These are phyloP conservation scores for Cataglyphis cursor DNA, from an alignment of 2,888 invertebrate genomes.

Conservation along the genomic window DNA sequence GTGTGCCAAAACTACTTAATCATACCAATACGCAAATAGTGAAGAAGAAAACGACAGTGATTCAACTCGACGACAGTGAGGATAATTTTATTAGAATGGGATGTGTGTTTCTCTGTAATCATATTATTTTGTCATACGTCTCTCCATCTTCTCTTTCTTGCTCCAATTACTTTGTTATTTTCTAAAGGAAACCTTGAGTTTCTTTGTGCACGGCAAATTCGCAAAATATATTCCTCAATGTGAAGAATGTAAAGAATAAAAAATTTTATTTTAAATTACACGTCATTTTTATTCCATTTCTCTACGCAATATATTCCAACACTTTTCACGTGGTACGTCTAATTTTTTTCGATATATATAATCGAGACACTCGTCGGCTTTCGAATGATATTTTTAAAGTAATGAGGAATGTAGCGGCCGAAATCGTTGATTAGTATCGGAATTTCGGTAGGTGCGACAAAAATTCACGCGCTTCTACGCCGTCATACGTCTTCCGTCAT, in stretches of 20 bases:
- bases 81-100: constrained; percentile 40
- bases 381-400: neutral
- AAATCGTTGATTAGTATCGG: constrained; percentile 24
- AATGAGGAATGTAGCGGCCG: neutral
- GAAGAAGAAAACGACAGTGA: constrained; percentile 39
- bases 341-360: constrained; percentile 10
- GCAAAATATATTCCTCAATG: neutral
- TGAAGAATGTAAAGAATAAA: neutral
- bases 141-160: constrained; percentile 5
- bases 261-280: constrained; percentile 26
- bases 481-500: neutral
- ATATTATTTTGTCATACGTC: neutral
- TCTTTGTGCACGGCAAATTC: neutral
- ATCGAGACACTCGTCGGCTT: neutral
- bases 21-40: constrained; percentile 27
- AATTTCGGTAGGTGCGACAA: constrained; percentile 20
- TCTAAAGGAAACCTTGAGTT: neutral
- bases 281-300: neutral
- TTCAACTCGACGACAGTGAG: constrained; percentile 34
- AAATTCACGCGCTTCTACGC: constrained; percentile 16
- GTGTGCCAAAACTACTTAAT: constrained; percentile 41
- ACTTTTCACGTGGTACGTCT: neutral
- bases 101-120: constrained; percentile 9
- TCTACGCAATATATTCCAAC: neutral
- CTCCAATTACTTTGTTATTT: constrained; percentile 31